phyloP scores from a whole-genome alignment of 2,113 vertebrate species.

The Pomatorhinus ruficollis region DNA sequence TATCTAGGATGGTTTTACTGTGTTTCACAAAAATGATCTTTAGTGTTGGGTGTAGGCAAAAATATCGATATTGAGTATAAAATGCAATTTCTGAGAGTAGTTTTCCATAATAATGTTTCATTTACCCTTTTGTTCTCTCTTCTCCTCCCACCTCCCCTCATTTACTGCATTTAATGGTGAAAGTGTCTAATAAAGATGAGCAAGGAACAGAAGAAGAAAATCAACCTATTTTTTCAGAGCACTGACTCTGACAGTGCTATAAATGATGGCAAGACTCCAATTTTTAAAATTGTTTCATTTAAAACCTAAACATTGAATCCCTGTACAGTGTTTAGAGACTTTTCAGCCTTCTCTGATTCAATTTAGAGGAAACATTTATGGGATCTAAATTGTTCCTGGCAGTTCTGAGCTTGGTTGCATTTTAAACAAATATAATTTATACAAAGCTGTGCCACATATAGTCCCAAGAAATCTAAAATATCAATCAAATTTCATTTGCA shows the following conservation, averaged over 20 bases:
- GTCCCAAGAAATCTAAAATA: constrained; percentile 52
- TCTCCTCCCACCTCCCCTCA: background rate
- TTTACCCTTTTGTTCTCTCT: background rate
- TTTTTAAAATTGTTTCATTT: constrained; percentile 65
- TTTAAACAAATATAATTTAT: constrained; percentile 68
- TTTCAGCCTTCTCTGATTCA: constrained; percentile 61
- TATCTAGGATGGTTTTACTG: background rate
- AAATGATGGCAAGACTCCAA: constrained; percentile 43
- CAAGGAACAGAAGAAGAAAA: constrained; percentile 12
- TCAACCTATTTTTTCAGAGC: background rate
- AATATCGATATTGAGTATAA: background rate
- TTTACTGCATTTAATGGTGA: background rate
- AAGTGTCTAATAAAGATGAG: background rate
- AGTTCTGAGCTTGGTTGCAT: constrained; percentile 52
- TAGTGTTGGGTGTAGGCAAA: background rate
- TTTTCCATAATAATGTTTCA: background rate
- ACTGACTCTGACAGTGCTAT: background rate
- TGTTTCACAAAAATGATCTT: constrained; percentile 30
- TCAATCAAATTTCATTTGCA: constrained; percentile 28
- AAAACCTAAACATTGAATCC: constrained; percentile 65
- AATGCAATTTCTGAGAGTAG: background rate
- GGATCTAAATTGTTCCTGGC: constrained; percentile 65
- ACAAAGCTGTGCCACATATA: constrained; percentile 12
- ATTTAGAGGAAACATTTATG: constrained; percentile 72
- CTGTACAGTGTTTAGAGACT: constrained; percentile 53